A percentile compares a stretch with the other conserved stretches of the same genome.
These are phyloP conservation scores for Dendrolimus punctatus DNA, from an alignment of 1,140 invertebrate genomes.

Conservation along the genomic window DNA sequence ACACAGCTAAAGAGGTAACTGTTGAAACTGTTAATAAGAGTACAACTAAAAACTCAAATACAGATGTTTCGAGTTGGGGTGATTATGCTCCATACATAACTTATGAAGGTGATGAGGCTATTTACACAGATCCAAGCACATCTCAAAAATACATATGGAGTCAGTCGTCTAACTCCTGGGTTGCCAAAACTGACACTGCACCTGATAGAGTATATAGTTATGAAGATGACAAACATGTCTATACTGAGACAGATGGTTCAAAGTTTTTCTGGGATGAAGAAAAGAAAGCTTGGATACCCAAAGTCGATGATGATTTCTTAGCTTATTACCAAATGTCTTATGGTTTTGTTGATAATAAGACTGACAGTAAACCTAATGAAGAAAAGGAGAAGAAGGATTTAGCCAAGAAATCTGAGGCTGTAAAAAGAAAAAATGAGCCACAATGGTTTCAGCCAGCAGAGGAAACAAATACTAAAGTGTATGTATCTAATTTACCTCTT, in stretches of 20 bases:
- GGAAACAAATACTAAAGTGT: slow-evolving; percentile 96
- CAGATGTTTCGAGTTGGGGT: slow-evolving; percentile 26
- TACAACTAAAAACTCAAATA: slow-evolving; percentile 7
- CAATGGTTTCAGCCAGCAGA: slow-evolving; percentile 96
- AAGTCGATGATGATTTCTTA: slow-evolving; percentile 97
- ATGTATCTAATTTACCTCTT: slow-evolving; percentile 93
- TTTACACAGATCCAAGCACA: slow-evolving; percentile 82
- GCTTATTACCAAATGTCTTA: slow-evolving; percentile 97
- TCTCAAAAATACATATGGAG: slow-evolving; percentile 80
- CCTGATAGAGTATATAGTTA: slow-evolving; percentile 75
- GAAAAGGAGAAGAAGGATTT: slow-evolving; percentile 36
- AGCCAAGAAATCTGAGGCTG: slow-evolving; percentile 30
- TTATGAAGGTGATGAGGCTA: slow-evolving; percentile 78
- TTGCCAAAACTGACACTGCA: slow-evolving; percentile 53
- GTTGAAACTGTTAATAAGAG: slow-evolving; percentile 9
- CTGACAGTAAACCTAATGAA: slow-evolving; percentile 40
- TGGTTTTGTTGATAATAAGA: slow-evolving; percentile 81
- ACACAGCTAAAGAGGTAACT: slow-evolving; percentile 5
- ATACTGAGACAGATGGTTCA: slow-evolving; percentile 91
- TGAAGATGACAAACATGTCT: slow-evolving; percentile 85
- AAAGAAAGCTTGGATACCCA: slow-evolving; percentile 96
- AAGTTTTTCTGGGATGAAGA: slow-evolving; percentile 92
- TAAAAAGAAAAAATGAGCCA: slow-evolving; percentile 68
- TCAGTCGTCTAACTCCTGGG: slow-evolving; percentile 76
- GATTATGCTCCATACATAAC: slow-evolving; percentile 64